Base-by-base conservation (phyloP, 2,797 vertebrate species). In the Octomys mimax region DNA sequence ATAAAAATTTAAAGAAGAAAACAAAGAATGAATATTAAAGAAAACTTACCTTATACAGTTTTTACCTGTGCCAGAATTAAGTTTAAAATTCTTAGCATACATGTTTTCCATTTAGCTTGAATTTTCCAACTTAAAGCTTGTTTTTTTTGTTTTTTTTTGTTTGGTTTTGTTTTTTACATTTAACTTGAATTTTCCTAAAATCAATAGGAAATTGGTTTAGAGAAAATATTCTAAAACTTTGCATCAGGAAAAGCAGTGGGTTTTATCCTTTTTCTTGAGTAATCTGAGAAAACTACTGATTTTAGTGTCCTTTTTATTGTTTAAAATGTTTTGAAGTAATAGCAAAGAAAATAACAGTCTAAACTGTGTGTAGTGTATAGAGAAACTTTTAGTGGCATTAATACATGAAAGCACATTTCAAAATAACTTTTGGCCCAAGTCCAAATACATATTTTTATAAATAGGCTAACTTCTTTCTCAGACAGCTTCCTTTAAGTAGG, bases 371-470 rank as follows among this genome's bases (percentile, higher is more conserved):
- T 31, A 61, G 14, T 70, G 3, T 22, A 33, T 16, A 6, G 2
- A 79, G 42, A 54, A 94, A 84, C 61, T 81, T 85, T 62, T 14
- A 88, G 64, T 36, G 78, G n/a, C 59, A 82, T 89, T 68, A 66
- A 84, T 36, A 36, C 6, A 71, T 19, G 12, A 89, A 91, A 64
- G 39, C 24, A 87, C 59, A 85, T 73, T 89, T 92, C 61, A 93
- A 95, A 96, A 68, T 84, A 94, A 92, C n/a, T 89, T 84, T 8
- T 36, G 87, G 83, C 59, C 21, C 49, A 86, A 33, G 77, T 87
- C 26, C 78, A 91, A 87, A 89, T 39, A 80, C 0, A 77, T 24
- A 86, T 3, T 68, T 94, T 83, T 39, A 78, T 71, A 83, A 91
- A 73, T 18, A 84, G 36, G n/a, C 54, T 92, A 89, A 39, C 62